A percentile compares a stretch with the other conserved stretches of the same genome.
These are phyloP conservation scores for Neomicropteryx cornuta DNA, from an alignment of 1,140 invertebrate species.

Conservation along the genomic window DNA sequence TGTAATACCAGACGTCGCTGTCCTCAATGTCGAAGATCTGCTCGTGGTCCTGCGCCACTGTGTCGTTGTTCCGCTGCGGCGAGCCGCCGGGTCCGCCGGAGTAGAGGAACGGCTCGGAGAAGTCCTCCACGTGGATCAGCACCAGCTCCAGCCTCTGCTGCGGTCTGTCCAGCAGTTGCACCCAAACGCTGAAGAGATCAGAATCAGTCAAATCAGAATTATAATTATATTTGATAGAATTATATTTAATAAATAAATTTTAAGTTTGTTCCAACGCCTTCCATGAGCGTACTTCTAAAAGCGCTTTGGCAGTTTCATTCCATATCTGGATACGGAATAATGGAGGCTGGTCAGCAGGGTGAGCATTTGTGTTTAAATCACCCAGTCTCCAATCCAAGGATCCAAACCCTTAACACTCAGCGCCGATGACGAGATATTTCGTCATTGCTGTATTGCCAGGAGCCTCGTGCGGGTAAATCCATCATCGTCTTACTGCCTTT, in stretches of 20 bases:
- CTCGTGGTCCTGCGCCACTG: slow-evolving; percentile 2
- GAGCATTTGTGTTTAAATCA: too few relatives aligned
- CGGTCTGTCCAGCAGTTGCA: slow-evolving; percentile 72
- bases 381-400: too few relatives aligned
- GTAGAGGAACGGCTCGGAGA: slow-evolving; percentile 51
- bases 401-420: too few relatives aligned
- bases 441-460: too few relatives aligned
- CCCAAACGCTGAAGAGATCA: slow-evolving; percentile 66
- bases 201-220: slow-evolving; percentile 1
- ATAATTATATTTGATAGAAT: neutral
- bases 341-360: too few relatives aligned
- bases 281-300: too few relatives aligned
- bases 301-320: too few relatives aligned
- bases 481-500: too few relatives aligned
- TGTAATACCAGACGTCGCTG: slow-evolving; percentile 11
- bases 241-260: slow-evolving; percentile 1
- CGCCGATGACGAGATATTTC: too few relatives aligned
- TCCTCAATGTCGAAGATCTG: slow-evolving; percentile 14
- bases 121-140: slow-evolving; percentile 60
- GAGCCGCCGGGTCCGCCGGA: slow-evolving; percentile 33
- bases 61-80: slow-evolving; percentile 7
- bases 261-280: too few relatives aligned
- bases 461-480: too few relatives aligned
- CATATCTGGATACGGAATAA: too few relatives aligned
- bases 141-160: slow-evolving; percentile 74